phyloP scores from a whole-genome alignment of 1,140 invertebrate genomes.

The Spodoptera litura region DNA sequence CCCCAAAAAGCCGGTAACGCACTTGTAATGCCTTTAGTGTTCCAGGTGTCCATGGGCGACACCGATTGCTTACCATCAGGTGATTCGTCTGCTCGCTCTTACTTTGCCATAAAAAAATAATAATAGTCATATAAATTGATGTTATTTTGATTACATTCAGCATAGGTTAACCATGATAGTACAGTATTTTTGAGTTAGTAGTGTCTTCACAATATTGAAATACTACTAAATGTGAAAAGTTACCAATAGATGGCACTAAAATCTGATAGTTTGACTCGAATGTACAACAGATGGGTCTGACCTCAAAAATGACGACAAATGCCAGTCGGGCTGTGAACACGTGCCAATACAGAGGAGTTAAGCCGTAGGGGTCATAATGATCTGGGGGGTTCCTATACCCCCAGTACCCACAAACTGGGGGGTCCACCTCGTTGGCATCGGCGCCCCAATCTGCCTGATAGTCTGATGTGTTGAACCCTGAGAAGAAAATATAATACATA shows the following conservation, averaged over 20 bases:
- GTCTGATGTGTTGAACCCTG: slow-evolving; percentile 93
- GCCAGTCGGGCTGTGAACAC: slow-evolving; percentile 96
- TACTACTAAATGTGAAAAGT: too few species aligned
- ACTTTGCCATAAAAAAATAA: too few species aligned
- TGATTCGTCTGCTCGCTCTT: too few species aligned
- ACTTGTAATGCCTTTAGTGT: too few species aligned
- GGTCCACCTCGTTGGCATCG: slow-evolving; percentile 86
- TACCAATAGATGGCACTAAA: background rate
- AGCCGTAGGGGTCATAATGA: slow-evolving; percentile 90
- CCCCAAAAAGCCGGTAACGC: too few species aligned
- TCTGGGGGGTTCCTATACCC: slow-evolving; percentile 93
- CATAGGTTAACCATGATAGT: too few species aligned
- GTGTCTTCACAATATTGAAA: background rate
- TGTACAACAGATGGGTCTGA: slow-evolving; percentile 70
- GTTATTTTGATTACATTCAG: too few species aligned
- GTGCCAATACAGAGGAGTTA: slow-evolving; percentile 96
- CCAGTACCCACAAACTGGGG: slow-evolving; percentile 92
- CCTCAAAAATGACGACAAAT: slow-evolving; percentile 98
- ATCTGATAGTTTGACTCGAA: too few species aligned
- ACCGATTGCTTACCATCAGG: too few species aligned
- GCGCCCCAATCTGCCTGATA: slow-evolving; percentile 92
- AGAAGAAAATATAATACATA: slow-evolving; percentile 45
- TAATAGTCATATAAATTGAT: too few species aligned
- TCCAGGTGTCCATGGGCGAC: too few species aligned
- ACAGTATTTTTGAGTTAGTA: too few species aligned